A percentile compares a stretch with the other conserved stretches of the same genome.
phyloP scores from a whole-genome alignment of 1,140 invertebrate genomes.

The Penaeus vannamei region DNA sequence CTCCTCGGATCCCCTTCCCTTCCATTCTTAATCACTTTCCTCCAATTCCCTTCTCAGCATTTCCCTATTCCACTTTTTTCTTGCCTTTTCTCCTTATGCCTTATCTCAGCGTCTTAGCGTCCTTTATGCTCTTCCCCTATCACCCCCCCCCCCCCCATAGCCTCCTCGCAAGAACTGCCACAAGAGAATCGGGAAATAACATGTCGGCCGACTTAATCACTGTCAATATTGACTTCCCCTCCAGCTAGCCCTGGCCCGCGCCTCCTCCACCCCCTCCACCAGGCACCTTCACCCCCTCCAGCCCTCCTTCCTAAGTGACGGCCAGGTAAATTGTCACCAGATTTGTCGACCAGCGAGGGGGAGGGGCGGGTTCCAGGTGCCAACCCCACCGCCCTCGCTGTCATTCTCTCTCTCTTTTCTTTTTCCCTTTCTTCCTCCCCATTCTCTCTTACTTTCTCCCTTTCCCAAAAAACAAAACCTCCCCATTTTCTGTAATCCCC shows the following conservation, averaged over 20 bases:
- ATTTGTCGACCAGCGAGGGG: background rate
- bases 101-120: background rate
- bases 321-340: conserved; percentile 47
- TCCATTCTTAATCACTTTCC: background rate
- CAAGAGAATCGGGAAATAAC: conserved; percentile 47
- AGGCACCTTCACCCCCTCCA: too few relatives aligned
- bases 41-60: background rate
- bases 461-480: background rate
- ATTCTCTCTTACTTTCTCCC: background rate
- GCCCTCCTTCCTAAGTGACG: conserved; percentile 22
- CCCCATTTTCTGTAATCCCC: too few relatives aligned
- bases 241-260: background rate
- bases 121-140: background rate
- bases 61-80: background rate
- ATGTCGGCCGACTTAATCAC: conserved; percentile 52
- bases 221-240: conserved; percentile 47
- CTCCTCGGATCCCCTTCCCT: background rate
- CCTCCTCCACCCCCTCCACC: too few relatives aligned
- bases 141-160: background rate
- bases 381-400: background rate
- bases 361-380: background rate
- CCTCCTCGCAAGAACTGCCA: conserved; percentile 36
- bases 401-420: background rate
- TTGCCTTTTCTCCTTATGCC: background rate
- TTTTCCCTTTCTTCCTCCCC: background rate